Base-by-base conservation (phyloP, 1,140 invertebrate genomes). In the Drosophila tani region DNA sequence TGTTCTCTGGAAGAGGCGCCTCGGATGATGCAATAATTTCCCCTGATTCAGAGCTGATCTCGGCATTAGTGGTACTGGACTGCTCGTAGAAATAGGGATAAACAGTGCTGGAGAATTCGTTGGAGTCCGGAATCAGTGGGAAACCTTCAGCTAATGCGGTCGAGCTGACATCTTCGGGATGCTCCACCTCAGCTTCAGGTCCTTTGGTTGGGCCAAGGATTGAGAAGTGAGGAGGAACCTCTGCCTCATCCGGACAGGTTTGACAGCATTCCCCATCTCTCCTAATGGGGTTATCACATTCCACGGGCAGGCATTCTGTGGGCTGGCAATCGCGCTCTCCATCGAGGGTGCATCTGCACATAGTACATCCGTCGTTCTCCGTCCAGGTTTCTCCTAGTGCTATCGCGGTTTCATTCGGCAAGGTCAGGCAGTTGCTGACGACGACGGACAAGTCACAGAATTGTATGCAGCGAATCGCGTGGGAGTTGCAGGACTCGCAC, bases 201-300 rank as follows among this genome's bases (percentile, higher is more conserved):
- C 68, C 29, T 9, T 15, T 50, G 12, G 50, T 55, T 29, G 65
- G 19, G 21, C 43, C 53, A 0, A 40, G 32, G 35, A 24, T 24
- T 32, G 32, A 55, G 19, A 21, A 0, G 51, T 21, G 19, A 11
- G 51, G 17, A 7, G 32, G 51, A 5, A 7, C 17, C 32, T 9
- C 14, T 38, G 0, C 19, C 38, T 78, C 69, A 32, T 46, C 49
- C 2, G 32, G 67, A 35, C 90, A 91, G 17, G 59, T 19, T 4
- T 74, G 75, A 64, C 90, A 91, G 47, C 91, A 91, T 8, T 58
- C 40, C 2, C 78, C 79, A 1, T 51, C 35, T n/a, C 43, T 12
- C 15, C 50, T 50, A 32, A 81, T n/a, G 15, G 79, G 79, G 40
- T 69, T 67, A 12, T 56, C 53, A 41, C 86, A 91, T 0, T 59